phyloP scores from a whole-genome alignment of 2,888 invertebrate genomes.

The Ctenicera cuprea region DNA sequence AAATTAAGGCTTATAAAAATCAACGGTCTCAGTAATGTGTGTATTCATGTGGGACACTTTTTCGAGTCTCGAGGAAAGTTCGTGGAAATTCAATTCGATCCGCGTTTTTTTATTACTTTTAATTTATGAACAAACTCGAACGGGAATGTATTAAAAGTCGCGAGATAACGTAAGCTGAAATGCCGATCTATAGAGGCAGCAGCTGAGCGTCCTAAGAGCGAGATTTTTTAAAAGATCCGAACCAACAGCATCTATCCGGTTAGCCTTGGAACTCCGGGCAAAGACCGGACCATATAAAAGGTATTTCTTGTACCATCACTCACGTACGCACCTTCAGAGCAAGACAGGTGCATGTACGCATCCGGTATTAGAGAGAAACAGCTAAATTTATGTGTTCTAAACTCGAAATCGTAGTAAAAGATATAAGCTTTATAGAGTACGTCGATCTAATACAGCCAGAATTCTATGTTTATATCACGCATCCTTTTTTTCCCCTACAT shows the following conservation, averaged over 20 bases:
- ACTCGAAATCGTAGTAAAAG: constrained; percentile 34
- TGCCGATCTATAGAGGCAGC: constrained; percentile 35
- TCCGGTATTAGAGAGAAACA: constrained; percentile 41
- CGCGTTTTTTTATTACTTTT: constrained; percentile 23
- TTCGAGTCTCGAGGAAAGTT: constrained; percentile 8
- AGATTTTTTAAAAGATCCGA: constrained; percentile 42
- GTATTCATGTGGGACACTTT: constrained; percentile 1
- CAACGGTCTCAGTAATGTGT: constrained; percentile 1
- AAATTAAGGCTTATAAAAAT: constrained; percentile 6
- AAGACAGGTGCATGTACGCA: constrained; percentile 45
- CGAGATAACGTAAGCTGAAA: constrained; percentile 26
- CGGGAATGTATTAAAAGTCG: constrained; percentile 11
- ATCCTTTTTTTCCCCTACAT: constrained; percentile 9
- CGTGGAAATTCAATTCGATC: constrained; percentile 17
- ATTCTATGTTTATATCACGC: constrained; percentile 18
- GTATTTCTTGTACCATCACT: constrained; percentile 40
- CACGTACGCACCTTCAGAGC: constrained; percentile 42
- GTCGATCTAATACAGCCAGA: constrained; percentile 36
- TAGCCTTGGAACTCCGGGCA: constrained; percentile 61
- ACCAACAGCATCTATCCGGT: constrained; percentile 56
- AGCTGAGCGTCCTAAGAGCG: constrained; percentile 37
- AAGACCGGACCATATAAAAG: constrained; percentile 60
- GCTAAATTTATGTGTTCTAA: constrained; percentile 26
- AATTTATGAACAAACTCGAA: constrained; percentile 9
- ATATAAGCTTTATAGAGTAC: constrained; percentile 38